A percentile compares a stretch with the other conserved stretches of the same genome.
Evolutionary conservation across 2,113 vertebrate genomes (phyloP).

Genomic region (Paramormyrops kingsleyae): DNA sequence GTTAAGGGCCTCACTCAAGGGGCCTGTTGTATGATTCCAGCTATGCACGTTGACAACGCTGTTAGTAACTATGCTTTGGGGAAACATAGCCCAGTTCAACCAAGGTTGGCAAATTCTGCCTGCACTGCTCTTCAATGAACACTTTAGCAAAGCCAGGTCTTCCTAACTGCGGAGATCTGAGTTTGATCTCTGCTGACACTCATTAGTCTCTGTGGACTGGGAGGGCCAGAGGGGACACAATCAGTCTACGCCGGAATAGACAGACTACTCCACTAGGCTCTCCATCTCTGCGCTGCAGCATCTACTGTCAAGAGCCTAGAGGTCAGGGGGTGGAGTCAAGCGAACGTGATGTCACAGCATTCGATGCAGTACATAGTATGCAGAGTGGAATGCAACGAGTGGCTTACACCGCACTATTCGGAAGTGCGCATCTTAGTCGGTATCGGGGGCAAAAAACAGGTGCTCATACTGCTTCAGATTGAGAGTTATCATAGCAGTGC

Average conservation of each 20-base stretch:
- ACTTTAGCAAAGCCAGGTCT: background rate
- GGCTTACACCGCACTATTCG: background rate
- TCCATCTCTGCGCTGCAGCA: background rate
- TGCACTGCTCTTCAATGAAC: background rate
- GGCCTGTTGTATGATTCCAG: background rate
- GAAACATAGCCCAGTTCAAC: background rate
- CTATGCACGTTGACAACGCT: background rate
- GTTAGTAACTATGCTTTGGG: background rate
- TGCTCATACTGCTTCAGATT: background rate
- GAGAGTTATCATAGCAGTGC: background rate
- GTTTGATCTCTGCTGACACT: background rate
- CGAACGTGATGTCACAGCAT: background rate
- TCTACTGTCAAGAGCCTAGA: background rate
- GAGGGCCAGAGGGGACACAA: background rate
- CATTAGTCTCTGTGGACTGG: background rate
- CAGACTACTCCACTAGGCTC: background rate
- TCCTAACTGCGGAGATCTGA: background rate
- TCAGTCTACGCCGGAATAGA: background rate
- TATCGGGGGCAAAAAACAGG: background rate
- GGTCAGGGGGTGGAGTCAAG: background rate
- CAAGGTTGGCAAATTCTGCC: background rate
- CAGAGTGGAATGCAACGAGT: background rate
- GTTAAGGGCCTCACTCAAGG: background rate
- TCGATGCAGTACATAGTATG: background rate
- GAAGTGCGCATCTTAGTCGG: background rate